These are phyloP conservation scores for Desmophyllum pertusum DNA, from an alignment of 92 coral and sea anemone genomes.

Conservation along the genomic window DNA sequence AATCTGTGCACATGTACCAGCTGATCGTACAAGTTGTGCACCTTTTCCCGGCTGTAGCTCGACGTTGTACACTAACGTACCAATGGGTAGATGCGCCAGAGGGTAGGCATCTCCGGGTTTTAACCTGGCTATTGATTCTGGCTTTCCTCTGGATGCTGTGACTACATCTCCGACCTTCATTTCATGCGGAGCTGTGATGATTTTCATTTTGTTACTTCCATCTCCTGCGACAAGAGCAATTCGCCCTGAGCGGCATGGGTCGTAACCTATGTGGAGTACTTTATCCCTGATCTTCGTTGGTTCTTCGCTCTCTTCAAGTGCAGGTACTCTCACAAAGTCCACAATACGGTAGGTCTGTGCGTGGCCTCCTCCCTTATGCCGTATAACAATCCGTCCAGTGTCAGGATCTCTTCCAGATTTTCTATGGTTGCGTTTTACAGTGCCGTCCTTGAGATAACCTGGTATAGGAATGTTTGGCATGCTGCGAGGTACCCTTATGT, in stretches of 20 bases:
- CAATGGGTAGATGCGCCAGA: slow-evolving; percentile 82
- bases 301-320: slow-evolving; percentile 38
- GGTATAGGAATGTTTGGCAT: slow-evolving; percentile 92
- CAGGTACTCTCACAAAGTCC: slow-evolving; percentile 89
- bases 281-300: slow-evolving; percentile 70
- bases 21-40: slow-evolving; percentile 95
- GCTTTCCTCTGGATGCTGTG: slow-evolving; percentile 88
- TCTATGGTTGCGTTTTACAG: slow-evolving; percentile 75
- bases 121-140: slow-evolving; percentile 81
- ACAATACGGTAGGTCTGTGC: slow-evolving; percentile 90
- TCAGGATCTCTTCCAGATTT: slow-evolving; percentile 86
- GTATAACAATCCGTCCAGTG: slow-evolving; percentile 78
- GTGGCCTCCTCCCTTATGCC: slow-evolving; percentile 99
- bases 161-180: slow-evolving; percentile 88
- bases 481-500: slow-evolving; percentile 79
- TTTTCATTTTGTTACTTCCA: slow-evolving; percentile 86
- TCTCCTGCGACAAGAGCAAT: slow-evolving; percentile 96
- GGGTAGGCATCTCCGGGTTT: slow-evolving; percentile 99
- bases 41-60: slow-evolving; percentile 92
- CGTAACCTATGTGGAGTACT: slow-evolving; percentile 91
- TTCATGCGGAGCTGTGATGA: slow-evolving; percentile 92
- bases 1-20: slow-evolving; percentile 97
- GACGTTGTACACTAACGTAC: slow-evolving; percentile 91
- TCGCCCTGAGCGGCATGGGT: slow-evolving; percentile 96
- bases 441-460: slow-evolving; percentile 87